phyloP scores from a whole-genome alignment of 2,797 vertebrate species.

The Mormyrops attenuatus region DNA sequence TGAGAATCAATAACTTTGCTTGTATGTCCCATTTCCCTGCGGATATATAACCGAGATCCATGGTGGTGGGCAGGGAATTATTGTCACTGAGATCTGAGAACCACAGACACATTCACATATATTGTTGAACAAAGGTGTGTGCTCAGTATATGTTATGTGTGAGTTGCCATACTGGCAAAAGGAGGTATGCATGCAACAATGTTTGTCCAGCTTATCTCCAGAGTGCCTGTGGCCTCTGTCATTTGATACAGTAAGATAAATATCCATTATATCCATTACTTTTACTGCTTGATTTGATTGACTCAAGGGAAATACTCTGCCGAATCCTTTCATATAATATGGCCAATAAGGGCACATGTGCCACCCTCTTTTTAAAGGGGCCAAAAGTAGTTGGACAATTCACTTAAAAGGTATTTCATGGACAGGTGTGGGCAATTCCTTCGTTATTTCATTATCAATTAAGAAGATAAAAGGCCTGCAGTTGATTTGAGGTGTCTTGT shows the following conservation, averaged over 20 bases:
- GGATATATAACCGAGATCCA: not conserved
- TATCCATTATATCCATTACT: not conserved
- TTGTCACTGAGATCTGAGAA: not conserved
- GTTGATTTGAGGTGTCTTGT: too few species aligned
- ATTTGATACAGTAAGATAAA: conserved; percentile 4
- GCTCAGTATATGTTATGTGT: not conserved
- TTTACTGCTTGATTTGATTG: not conserved
- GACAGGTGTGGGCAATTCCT: too few species aligned
- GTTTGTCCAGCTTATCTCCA: not conserved
- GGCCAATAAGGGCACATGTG: not conserved
- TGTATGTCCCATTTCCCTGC: not conserved
- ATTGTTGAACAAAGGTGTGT: not conserved
- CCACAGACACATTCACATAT: not conserved
- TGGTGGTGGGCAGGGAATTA: not conserved
- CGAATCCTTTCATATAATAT: not conserved
- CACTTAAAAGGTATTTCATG: too few species aligned
- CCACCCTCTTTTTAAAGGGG: not conserved
- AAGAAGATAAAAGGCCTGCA: too few species aligned
- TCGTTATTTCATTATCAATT: too few species aligned
- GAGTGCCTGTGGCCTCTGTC: not conserved
- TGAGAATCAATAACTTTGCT: not conserved
- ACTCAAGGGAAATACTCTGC: conserved; percentile 4
- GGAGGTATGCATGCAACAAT: not conserved
- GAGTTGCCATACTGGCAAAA: not conserved
- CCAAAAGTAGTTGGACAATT: too few species aligned